These are phyloP conservation scores for Limonius californicus DNA, from an alignment of 1,140 invertebrate species.

Conservation along the genomic window DNA sequence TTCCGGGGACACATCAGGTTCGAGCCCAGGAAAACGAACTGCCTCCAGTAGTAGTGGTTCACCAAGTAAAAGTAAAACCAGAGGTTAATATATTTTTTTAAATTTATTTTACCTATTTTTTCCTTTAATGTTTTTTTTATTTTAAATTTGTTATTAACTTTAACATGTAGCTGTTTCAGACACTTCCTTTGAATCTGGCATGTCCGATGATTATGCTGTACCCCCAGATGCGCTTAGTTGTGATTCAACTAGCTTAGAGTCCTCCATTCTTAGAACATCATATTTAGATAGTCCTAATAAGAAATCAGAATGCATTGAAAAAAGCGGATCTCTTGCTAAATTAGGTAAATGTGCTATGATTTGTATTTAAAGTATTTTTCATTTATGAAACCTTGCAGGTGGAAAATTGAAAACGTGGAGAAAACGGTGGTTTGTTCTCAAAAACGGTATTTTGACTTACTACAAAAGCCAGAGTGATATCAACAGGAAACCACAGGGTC, in stretches of 20 bases:
- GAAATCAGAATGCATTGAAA: slow-evolving; percentile 76
- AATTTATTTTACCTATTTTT: slow-evolving; percentile 12
- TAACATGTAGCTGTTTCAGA: slow-evolving; percentile 57
- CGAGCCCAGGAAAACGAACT: slow-evolving; percentile 76
- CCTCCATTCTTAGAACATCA: slow-evolving; percentile 61
- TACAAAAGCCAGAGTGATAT: slow-evolving; percentile 93
- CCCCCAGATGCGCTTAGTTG: slow-evolving; percentile 86
- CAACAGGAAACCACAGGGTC: slow-evolving; percentile 84
- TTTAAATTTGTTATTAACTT: slow-evolving; percentile 22
- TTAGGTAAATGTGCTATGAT: slow-evolving; percentile 51
- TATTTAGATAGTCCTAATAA: slow-evolving; percentile 64
- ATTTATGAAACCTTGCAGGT: slow-evolving; percentile 43
- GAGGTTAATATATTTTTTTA: slow-evolving; percentile 49
- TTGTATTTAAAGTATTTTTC: background rate
- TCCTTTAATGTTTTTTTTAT: slow-evolving; percentile 20
- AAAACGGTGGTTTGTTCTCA: slow-evolving; percentile 90
- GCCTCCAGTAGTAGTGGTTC: slow-evolving; percentile 68
- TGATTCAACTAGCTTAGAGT: slow-evolving; percentile 68
- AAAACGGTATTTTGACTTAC: slow-evolving; percentile 86
- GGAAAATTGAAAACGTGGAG: slow-evolving; percentile 95
- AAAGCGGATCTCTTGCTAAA: slow-evolving; percentile 90
- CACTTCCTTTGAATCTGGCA: slow-evolving; percentile 86
- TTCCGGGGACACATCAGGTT: slow-evolving; percentile 75
- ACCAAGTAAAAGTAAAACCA: slow-evolving; percentile 71
- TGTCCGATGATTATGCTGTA: slow-evolving; percentile 94